Base-by-base conservation (phyloP, 2,113 vertebrate genomes). In the Sorex araneus region DNA sequence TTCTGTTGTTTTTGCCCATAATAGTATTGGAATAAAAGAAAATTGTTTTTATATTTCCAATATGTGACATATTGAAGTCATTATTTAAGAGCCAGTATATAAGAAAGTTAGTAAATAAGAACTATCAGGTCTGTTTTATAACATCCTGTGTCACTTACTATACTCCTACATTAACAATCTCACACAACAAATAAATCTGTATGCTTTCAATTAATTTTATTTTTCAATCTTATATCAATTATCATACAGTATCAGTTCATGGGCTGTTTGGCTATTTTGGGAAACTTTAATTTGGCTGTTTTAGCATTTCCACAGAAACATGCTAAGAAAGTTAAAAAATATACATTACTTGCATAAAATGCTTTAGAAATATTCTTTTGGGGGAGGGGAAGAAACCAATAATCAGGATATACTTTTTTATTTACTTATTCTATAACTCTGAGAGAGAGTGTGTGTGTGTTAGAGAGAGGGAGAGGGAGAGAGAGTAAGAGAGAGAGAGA, bases 271-370 rank as follows among this genome's bases (percentile, higher is more conserved):
- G 73, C 57, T 69, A 92, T 40, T 78, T 67, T 47, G 69, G 86
- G 63, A 32, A 71, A 50, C 77, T 88, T 92, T 86, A 95, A 94
- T 87, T 73, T 93, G 10, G 75, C 23, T 94, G 28, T 47, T 86
- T 97, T 97, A 84, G 79, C 88, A 90, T 28, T 74, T 34, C 1
- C 76, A 89, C 71, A 75, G 40, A 93, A 19, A 94, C 34, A 79
- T 90, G 4, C 18, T 89, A 23, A 87, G 43, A 87, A 94, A 86
- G 92, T 23, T 2, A 92, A 8, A 10, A 80, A 91, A 12, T 87
- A n/a, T 13, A 71, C 25, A 34, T 50, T 9, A 10, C 77, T 82
- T 76, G 66, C 75, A 80, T 1, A 90, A 70, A 79, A 36, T 63
- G 54, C 0, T 54, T 87, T 77, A 84, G 81, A 67, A 95, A 32